Base-by-base conservation (phyloP, 2,113 vertebrate species). In the Ornithorhynchus anatinus region DNA sequence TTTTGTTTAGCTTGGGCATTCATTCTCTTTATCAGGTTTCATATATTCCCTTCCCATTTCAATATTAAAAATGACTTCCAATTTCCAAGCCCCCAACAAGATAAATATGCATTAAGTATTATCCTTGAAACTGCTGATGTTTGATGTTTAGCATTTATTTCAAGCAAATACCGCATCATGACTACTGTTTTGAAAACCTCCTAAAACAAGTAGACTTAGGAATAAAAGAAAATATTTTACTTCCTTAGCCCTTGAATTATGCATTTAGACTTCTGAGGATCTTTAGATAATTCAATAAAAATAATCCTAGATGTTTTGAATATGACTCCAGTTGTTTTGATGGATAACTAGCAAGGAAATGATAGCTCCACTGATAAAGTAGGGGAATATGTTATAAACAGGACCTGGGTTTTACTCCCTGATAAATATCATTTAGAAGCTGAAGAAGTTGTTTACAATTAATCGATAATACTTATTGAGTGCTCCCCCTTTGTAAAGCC, bases 121-220 rank as follows among this genome's bases (percentile, higher is more conserved):
- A 22, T 58, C 51, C 51, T 60, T 58, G 64, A 81, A 53, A 59
- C 52, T 56, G 27, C 33, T 72, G 65, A 19, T 72, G 47, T 82
- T 78, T 71, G 50, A 69, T 45, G 15, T 39, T 69, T 77, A 85
- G 29, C 83, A 66, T 82, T 79, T 58, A 68, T 80, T 85, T 75
- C 82, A 77, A 86, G 57, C 69, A 62, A 67, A 44, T 63, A 76
- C 32, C n/a, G 9, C 56, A 62, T 50, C 50, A 57, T 66, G 20
- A 45, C 65, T 84, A 53, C 54, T 72, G 71, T 56, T 63, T 44
- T 77, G 62, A 75, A 87, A 79, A 63, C 13, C 10, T 71, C 66
- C 15, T 65, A 67, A 74, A 60, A 43, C 13, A 33, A 45, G 27
- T 0, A 0, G 38, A 32, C 27, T 15, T 19, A 50, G 59, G 51